These are phyloP conservation scores for Lepus townsendii DNA, from an alignment of 2,797 vertebrate species.

Conservation along the genomic window DNA sequence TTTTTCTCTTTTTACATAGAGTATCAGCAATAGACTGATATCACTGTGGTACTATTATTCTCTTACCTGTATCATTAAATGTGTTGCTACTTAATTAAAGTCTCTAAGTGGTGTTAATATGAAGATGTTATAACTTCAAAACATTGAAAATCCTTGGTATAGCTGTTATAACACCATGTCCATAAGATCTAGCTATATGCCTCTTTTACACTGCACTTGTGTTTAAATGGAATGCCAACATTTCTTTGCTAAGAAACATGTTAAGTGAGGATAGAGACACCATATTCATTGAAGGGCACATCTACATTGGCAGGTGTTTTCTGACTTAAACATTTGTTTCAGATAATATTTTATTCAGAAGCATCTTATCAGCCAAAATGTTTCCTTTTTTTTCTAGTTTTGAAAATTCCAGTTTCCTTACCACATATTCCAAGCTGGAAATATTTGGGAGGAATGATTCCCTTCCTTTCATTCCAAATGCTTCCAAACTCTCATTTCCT, in stretches of 20 bases:
- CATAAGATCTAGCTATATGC: conserved; percentile 76
- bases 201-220: conserved; percentile 82
- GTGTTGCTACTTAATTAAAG: conserved; percentile 53
- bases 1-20: conserved; percentile 37
- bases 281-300: conserved; percentile 86
- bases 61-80: conserved; percentile 32
- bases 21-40: conserved; percentile 13
- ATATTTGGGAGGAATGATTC: conserved; percentile 72
- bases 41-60: conserved; percentile 37
- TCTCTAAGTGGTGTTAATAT: conserved; percentile 64
- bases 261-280: conserved; percentile 78
- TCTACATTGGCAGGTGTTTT: conserved; percentile 86
- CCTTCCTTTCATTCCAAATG: conserved; percentile 67
- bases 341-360: conserved; percentile 86
- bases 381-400: conserved; percentile 74
- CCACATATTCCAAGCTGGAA: conserved; percentile 76
- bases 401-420: conserved; percentile 81
- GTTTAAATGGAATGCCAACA: conserved; percentile 84
- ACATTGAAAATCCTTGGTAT: conserved; percentile 72
- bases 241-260: conserved; percentile 83
- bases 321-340: conserved; percentile 86
- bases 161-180: conserved; percentile 72
- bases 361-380: conserved; percentile 83
- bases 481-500: conserved; percentile 60
- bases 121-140: conserved; percentile 71